These are phyloP conservation scores for Caenorhabditis doughertyi DNA, from an alignment of 2,888 invertebrate species.

Conservation along the genomic window DNA sequence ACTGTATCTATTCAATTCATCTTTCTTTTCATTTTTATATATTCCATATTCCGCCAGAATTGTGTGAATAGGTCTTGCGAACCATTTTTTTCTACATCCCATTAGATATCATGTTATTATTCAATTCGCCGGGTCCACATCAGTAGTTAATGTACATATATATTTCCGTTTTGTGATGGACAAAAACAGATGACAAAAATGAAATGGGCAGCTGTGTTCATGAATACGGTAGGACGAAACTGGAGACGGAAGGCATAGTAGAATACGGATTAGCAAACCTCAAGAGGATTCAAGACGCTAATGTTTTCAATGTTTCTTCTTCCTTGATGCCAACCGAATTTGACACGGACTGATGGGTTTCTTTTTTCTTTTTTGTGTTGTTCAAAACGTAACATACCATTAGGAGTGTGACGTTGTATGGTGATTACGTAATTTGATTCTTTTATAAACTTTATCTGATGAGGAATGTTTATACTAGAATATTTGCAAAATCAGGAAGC, in stretches of 20 bases:
- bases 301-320: slow-evolving; percentile 29
- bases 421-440: slow-evolving; percentile 29
- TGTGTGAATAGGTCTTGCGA: slow-evolving; percentile 34
- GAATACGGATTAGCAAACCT: slow-evolving; percentile 52
- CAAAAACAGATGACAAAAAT: slow-evolving; percentile 15
- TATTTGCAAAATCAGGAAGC: no score
- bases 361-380: no score
- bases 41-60: slow-evolving; percentile 34
- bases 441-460: neutral
- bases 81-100: neutral
- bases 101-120: slow-evolving; percentile 9
- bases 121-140: slow-evolving; percentile 21
- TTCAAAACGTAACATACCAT: neutral
- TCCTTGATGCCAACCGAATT: slow-evolving; percentile 34
- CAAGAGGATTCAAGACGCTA: slow-evolving; percentile 58
- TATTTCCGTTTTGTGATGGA: neutral
- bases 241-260: slow-evolving; percentile 18
- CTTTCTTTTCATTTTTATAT: slow-evolving; percentile 17
- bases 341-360: slow-evolving; percentile 32
- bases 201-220: slow-evolving; percentile 56
- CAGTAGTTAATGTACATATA: slow-evolving; percentile 34
- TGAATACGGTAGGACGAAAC: slow-evolving; percentile 54
- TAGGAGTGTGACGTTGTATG: slow-evolving; percentile 14
- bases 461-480: no score
- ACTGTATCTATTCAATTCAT: slow-evolving; percentile 44